A percentile compares a stretch with the other conserved stretches of the same genome.
Evolutionary conservation across 2,113 vertebrate species (phyloP).

Genomic region (Leptocoma aspasia): DNA sequence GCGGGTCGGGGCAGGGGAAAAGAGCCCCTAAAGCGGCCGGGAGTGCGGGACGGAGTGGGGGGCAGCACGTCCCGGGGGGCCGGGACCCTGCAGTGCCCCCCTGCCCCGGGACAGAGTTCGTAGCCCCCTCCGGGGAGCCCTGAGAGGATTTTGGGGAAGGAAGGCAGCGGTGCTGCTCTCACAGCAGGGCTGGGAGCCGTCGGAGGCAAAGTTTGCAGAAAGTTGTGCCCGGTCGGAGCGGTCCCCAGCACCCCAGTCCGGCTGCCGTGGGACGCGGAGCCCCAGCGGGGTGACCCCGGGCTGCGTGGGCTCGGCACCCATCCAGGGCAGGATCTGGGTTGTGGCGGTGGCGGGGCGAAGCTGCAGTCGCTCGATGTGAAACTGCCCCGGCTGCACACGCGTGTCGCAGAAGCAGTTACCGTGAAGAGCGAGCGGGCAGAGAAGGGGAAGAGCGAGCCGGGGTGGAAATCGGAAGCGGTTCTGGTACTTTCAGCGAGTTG

Average conservation of each 20-base stretch:
- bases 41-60: background rate
- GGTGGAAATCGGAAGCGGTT: conserved; percentile 54
- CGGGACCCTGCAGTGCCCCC: too few species aligned
- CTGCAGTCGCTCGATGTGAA: background rate
- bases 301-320: background rate
- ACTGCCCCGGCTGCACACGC: background rate
- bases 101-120: background rate
- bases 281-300: background rate
- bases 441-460: conserved; percentile 20
- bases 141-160: background rate
- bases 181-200: background rate
- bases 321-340: background rate
- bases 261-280: background rate
- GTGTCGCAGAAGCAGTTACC: background rate
- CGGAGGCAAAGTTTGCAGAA: background rate
- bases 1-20: background rate
- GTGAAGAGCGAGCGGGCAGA: background rate
- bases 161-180: background rate
- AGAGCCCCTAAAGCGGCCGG: background rate
- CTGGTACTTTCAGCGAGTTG: conserved; percentile 52
- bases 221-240: background rate
- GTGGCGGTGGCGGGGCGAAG: background rate
- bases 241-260: rapidly evolving
- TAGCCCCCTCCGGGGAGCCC: background rate
- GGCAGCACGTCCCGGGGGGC: too few species aligned